These are phyloP conservation scores for Drosophila longiperda DNA, from an alignment of 2,888 invertebrate genomes.

Conservation along the genomic window DNA sequence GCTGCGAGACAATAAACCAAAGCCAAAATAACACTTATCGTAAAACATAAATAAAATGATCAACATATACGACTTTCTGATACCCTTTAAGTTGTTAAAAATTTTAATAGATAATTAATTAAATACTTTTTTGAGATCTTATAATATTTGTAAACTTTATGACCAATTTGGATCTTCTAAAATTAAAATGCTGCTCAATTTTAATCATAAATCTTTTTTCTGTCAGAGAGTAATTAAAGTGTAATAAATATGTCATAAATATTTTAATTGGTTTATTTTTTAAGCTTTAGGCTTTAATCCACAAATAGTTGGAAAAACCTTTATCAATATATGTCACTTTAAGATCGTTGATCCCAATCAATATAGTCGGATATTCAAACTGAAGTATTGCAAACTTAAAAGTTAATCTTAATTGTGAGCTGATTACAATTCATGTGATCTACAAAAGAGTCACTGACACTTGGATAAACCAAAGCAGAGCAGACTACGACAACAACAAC, in stretches of 20 bases:
- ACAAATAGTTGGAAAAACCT: neutral
- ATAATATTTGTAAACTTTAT: neutral
- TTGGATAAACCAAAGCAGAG: slow-evolving; percentile 51
- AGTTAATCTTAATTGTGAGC: slow-evolving; percentile 7
- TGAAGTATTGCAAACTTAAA: neutral
- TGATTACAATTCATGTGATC: slow-evolving; percentile 52
- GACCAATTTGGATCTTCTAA: neutral
- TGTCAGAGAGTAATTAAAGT: too few species aligned
- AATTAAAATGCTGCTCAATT: neutral
- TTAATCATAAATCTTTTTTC: neutral
- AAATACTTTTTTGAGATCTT: neutral
- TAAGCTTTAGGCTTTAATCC: neutral
- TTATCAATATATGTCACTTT: neutral
- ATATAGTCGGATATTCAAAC: neutral
- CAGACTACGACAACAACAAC: slow-evolving; percentile 18
- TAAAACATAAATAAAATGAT: neutral
- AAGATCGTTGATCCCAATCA: neutral
- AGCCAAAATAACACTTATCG: slow-evolving; percentile 35
- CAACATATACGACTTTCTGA: neutral
- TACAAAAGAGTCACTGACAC: slow-evolving; percentile 76
- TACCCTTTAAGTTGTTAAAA: slow-evolving; percentile 7
- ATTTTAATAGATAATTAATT: neutral
- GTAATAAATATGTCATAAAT: neutral
- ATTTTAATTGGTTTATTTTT: neutral
- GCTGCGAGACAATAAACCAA: slow-evolving; percentile 41